Evolutionary conservation across 2,888 invertebrate genomes (phyloP).

Genomic region (Cheilosia vernalis): DNA sequence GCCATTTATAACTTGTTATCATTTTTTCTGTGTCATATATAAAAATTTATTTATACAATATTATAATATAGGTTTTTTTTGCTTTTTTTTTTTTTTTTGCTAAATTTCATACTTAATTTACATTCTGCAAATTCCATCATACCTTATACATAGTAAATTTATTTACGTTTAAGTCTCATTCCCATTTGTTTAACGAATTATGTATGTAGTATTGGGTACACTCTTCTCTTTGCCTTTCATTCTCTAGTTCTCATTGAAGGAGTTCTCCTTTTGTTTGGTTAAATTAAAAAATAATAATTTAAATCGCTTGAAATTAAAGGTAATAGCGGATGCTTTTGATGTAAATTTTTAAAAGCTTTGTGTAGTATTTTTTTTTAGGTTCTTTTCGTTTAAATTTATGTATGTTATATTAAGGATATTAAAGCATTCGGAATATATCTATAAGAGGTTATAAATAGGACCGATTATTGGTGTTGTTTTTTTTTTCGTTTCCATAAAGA

Average conservation of each 20-base stretch:
- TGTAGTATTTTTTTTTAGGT: constrained; percentile 13
- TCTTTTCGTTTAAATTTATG: constrained; percentile 8
- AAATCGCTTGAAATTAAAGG: constrained; percentile 32
- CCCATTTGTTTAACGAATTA: constrained; percentile 48
- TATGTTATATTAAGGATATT: constrained; percentile 41
- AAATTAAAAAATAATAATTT: constrained; percentile 6
- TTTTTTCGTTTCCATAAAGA: not conserved
- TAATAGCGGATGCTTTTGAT: constrained; percentile 37
- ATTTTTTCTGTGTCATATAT: constrained; percentile 32
- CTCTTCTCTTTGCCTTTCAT: constrained; percentile 2
- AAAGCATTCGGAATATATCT: constrained; percentile 53
- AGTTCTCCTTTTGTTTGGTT: not conserved
- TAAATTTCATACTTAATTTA: constrained; percentile 44
- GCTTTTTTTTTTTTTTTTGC: constrained; percentile 28
- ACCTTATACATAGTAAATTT: constrained; percentile 54
- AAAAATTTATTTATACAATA: constrained; percentile 68
- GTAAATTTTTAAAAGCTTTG: constrained; percentile 40
- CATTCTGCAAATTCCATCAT: constrained; percentile 46
- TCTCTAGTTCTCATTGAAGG: constrained; percentile 13
- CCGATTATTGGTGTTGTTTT: constrained; percentile 1
- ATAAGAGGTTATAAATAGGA: constrained; percentile 23
- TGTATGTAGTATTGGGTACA: constrained; percentile 22
- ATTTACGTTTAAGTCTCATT: constrained; percentile 70
- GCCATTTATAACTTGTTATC: constrained; percentile 37
- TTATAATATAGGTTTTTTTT: constrained; percentile 16